Conservation (phyloP, 2,888 invertebrate species). For the Mythimna loreyi region DNA sequence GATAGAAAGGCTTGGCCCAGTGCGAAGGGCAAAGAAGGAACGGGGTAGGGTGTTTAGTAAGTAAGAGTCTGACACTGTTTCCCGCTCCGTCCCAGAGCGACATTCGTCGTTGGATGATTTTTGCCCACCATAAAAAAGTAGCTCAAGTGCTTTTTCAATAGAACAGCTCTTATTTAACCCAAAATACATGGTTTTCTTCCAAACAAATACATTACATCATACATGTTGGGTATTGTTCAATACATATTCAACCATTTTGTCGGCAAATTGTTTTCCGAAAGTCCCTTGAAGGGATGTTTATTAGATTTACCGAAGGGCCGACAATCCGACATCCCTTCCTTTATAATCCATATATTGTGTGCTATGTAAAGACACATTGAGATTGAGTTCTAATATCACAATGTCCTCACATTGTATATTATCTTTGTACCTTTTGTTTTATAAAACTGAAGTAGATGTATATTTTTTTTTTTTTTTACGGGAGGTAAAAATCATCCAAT, state of each 20-base stretch:
- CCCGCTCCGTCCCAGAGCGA: no score
- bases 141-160: no score
- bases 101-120: no score
- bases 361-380: slow-evolving; percentile 52
- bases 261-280: slow-evolving; percentile 83
- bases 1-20: no score
- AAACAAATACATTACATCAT: slow-evolving; percentile 27
- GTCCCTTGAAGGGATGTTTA: slow-evolving; percentile 82
- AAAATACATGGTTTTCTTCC: slow-evolving; percentile 6
- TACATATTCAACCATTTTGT: slow-evolving; percentile 73
- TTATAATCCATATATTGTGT: slow-evolving; percentile 61
- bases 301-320: slow-evolving; percentile 81
- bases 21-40: no score
- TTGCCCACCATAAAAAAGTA: no score
- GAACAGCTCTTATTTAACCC: not conserved
- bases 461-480: not conserved
- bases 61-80: no score
- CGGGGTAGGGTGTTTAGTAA: no score
- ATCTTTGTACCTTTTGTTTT: no score
- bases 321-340: slow-evolving; percentile 72
- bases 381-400: slow-evolving; percentile 31
- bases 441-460: not conserved
- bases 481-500: no score
- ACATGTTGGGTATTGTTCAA: slow-evolving; percentile 44
- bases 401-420: no score